Evolutionary conservation across 2,797 vertebrate genomes (phyloP), one percentile per base, ranked within the genome.

Genomic region (Varecia variegata): DNA sequence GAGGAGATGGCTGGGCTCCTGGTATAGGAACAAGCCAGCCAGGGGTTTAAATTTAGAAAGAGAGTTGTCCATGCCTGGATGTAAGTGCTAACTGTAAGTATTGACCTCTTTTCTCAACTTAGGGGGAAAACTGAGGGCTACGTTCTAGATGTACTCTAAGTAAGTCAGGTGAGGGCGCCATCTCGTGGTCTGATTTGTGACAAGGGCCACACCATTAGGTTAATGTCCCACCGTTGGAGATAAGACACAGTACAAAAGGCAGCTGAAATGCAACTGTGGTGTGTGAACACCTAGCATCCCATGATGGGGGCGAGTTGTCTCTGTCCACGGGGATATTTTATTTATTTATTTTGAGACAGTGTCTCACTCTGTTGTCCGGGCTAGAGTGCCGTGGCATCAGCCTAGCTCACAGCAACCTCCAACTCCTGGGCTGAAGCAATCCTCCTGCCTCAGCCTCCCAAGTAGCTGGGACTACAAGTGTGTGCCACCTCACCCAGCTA

Each of bases 21-120:
- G 88, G 35, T 38, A 30, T 25, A 56, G 70, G 74, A 52, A 11
- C 32, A 54, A 95, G 45, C 45, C 45, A 87, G 27, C 7, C n/a
- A 90, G 43, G 68, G n/a, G 6, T 74, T 92, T 91, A 56, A 70
- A 8, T 25, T 60, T 70, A 81, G 52, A 87, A 90, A 74, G 79
- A 60, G 7, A 14, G 21, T 52, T 40, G 52, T 50, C 11, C 43
- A 73, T 40, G n/a, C 20, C 12, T 32, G 15, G 12, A 43, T 23
- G 8, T 47, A 76, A 83, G 23, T 23, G 5, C 45, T 40, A 45
- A 54, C 10, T 47, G 0, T 13, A 35, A 15, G 21, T 38, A 40
- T 45, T 35, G 38, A 40, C 27, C 1, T 83, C 32, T 38, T 56
- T 54, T 76, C 50, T 65, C 3, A 65, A 65, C 0, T 65, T n/a